Base-by-base conservation (phyloP, 2,888 invertebrate species). In the Lasioglossum oenotherae region DNA sequence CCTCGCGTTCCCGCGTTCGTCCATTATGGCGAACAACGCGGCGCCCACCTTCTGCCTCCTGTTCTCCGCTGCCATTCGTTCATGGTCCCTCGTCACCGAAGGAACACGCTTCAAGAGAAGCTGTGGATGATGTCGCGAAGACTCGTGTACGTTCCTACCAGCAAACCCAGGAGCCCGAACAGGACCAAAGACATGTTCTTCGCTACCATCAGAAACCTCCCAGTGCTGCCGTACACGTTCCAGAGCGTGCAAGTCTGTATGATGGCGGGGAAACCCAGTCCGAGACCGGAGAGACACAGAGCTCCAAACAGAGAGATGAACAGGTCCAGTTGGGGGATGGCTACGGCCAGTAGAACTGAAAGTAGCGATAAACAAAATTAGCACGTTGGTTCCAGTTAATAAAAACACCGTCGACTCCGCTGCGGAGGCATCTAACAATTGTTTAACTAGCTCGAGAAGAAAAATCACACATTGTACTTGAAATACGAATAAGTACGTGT, bases 231-330 rank as follows among this genome's bases (percentile, higher is more conserved):
- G 10, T 96, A 96, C 80, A 96, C 96, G 92, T 97, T 96, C 98
- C 98, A 98, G 94, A 97, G 97, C 0, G 98, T 97, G 94, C 97
- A 97, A 89, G 97, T 96, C 93, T 99, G 98, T 90, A 99, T 98
- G 87, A 98, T 96, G 0, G 99, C 98, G 16, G 99, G 99, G 94
- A 99, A 98, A 1, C 98, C 98, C 74, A 99, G 96, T 0, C 99
- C 99, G 81, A 99, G 96, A 0, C 98, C 98, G 0, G 99, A 98
- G 73, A 98, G 96, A 88, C 98, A 98, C 3, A 99, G 96, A 0
- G 99, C 98, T n/a, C 99, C 99, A 92, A 98, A 97, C 71, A 98
- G 95, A 0, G 98, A 97, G 89, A 97, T 97, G 94, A 97, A 96
- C 5, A 96, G 94, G 77, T 96, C 96, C 93, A 99, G 95, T 92